Percentiles rank a stretch among this genome's conserved stretches.
phyloP scores from a whole-genome alignment of 1,140 invertebrate species.

The Campoletis sonorensis region DNA sequence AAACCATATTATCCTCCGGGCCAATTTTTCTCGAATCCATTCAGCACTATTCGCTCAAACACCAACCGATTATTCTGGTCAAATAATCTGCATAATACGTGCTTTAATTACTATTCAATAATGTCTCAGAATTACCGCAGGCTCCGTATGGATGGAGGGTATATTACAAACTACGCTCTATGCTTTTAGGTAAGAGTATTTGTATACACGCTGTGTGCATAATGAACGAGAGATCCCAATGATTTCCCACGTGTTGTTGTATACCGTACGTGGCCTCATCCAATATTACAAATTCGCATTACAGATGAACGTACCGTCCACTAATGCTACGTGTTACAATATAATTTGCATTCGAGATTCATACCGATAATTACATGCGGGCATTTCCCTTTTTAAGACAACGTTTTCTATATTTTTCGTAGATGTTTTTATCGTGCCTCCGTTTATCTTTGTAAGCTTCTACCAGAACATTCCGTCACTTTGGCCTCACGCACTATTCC shows the following conservation, averaged over 20 bases:
- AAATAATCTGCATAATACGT: constrained; percentile 42
- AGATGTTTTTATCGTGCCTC: no score
- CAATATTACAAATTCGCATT: neutral
- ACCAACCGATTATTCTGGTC: neutral
- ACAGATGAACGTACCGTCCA: neutral
- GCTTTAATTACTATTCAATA: constrained; percentile 29
- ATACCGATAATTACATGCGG: no score
- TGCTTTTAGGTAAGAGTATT: neutral
- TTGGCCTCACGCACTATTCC: no score
- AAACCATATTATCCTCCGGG: neutral
- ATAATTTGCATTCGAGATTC: neutral
- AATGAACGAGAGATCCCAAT: neutral
- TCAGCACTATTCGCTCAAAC: neutral
- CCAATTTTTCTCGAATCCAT: neutral
- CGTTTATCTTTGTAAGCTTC: no score
- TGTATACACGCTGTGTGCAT: neutral
- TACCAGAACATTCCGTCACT: no score
- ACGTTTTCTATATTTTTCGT: no score
- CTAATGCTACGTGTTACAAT: neutral
- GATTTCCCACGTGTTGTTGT: constrained; percentile 22
- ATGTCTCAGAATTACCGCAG: neutral
- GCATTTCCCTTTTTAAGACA: no score
- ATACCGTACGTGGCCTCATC: neutral
- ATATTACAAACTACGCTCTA: neutral
- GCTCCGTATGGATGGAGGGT: neutral